Evolutionary conservation across 2,888 invertebrate species (phyloP).

Genomic region (Volucella zonaria): DNA sequence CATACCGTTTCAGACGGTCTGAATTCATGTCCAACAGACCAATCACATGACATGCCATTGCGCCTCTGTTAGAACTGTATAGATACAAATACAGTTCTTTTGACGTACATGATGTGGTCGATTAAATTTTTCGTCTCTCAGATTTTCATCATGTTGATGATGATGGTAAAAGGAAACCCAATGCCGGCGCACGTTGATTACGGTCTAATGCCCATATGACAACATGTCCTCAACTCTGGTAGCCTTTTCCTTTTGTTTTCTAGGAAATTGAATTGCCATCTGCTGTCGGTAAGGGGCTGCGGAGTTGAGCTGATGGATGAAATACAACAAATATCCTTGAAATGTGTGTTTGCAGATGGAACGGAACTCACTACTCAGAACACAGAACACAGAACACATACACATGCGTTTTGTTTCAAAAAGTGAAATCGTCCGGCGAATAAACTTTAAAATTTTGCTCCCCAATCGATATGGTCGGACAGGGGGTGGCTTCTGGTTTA

Average conservation of each 20-base stretch:
- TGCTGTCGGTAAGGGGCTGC: not conserved
- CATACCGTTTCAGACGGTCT: not conserved
- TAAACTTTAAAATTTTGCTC: too few relatives aligned
- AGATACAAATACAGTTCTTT: constrained; percentile 1
- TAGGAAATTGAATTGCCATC: constrained; percentile 49
- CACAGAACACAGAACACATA: constrained; percentile 47
- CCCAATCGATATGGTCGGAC: too few relatives aligned
- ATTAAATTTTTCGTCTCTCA: constrained; percentile 44
- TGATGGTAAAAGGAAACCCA: constrained; percentile 14
- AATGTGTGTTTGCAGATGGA: constrained; percentile 14
- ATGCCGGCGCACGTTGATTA: constrained; percentile 37
- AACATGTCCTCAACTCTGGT: constrained; percentile 32
- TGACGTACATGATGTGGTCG: constrained; percentile 59
- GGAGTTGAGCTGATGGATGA: not conserved
- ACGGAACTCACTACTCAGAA: constrained; percentile 5
- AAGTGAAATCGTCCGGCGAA: too few relatives aligned
- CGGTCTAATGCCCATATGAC: constrained; percentile 40
- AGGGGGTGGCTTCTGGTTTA: too few relatives aligned
- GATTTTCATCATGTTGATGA: constrained; percentile 12
- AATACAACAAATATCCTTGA: constrained; percentile 13
- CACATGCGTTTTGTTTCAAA: constrained; percentile 28
- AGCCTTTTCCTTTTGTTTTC: constrained; percentile 39
- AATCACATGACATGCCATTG: constrained; percentile 12
- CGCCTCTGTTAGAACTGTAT: not conserved
- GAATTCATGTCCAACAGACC: not conserved